Conservation (phyloP, 1,140 invertebrate species). For the Yoshiicerus persimilis region DNA sequence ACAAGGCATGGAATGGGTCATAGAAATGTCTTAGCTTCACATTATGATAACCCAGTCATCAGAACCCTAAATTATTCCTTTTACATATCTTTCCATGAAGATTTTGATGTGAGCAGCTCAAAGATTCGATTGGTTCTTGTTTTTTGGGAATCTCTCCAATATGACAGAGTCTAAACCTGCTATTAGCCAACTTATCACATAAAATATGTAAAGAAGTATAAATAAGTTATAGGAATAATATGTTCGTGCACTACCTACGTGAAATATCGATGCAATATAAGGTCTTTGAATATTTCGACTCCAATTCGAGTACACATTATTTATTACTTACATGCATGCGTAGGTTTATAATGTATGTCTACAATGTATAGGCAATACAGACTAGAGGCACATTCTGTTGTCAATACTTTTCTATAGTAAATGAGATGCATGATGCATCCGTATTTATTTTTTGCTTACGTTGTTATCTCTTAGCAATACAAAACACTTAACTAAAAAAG, state of each 20-base stretch:
- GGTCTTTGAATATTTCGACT: not conserved
- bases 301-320: not conserved
- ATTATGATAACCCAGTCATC: not conserved
- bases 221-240: not conserved
- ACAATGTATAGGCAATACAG: too few relatives aligned
- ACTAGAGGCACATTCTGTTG: too few relatives aligned
- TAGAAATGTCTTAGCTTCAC: not conserved
- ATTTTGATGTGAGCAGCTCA: not conserved
- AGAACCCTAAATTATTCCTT: not conserved
- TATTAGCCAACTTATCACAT: not conserved
- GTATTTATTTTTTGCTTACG: not conserved
- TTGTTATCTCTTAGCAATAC: not conserved
- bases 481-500: not conserved
- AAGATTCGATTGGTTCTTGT: not conserved
- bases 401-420: not conserved
- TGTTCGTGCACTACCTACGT: not conserved
- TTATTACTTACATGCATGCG: not conserved
- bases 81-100: not conserved
- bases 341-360: not conserved
- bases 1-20: not conserved
- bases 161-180: not conserved
- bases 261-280: not conserved
- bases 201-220: not conserved
- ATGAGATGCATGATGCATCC: not conserved
- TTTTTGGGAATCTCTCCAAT: not conserved